A percentile compares a stretch with the other conserved stretches of the same genome.
These are phyloP conservation scores for Seriola aureovittata DNA, from an alignment of 2,113 vertebrate species.

Conservation along the genomic window DNA sequence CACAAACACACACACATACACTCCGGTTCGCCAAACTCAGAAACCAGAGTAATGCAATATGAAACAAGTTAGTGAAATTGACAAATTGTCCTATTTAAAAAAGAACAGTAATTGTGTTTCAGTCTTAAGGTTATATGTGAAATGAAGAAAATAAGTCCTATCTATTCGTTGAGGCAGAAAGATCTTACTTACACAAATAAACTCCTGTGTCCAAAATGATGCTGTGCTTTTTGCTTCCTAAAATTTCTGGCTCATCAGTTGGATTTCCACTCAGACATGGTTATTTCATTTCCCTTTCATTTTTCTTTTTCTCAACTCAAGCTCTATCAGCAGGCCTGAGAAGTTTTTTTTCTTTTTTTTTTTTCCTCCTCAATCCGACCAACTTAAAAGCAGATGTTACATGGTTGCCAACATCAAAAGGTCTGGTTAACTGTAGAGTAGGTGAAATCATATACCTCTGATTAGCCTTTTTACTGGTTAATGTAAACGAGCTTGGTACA, in stretches of 20 bases:
- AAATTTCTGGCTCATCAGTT: conserved; percentile 52
- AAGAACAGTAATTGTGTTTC: neutral
- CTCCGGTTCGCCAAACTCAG: conserved; percentile 82
- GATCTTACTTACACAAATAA: conserved; percentile 46
- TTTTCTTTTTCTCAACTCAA: conserved; percentile 40
- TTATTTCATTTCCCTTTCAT: conserved; percentile 65
- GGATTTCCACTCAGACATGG: conserved; percentile 60
- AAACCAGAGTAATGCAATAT: conserved; percentile 77
- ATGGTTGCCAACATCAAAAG: conserved; percentile 82
- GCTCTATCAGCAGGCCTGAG: conserved; percentile 37
- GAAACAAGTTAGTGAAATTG: conserved; percentile 31
- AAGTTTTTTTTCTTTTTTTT: conserved; percentile 4
- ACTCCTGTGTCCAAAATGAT: conserved; percentile 64
- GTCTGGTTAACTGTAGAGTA: conserved; percentile 75
- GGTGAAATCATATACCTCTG: conserved; percentile 83
- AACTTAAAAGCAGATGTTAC: conserved; percentile 83
- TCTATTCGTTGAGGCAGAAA: conserved; percentile 48
- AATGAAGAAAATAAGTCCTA: conserved; percentile 14
- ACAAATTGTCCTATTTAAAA: neutral
- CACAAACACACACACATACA: conserved; percentile 85
- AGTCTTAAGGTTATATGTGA: conserved; percentile 4
- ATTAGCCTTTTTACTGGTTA: conserved; percentile 78
- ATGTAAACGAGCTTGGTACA: conserved; percentile 75
- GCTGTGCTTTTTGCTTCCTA: conserved; percentile 60
- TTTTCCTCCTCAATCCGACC: conserved; percentile 29